phyloP scores from a whole-genome alignment of 2,113 vertebrate genomes.

The Trichechus manatus region DNA sequence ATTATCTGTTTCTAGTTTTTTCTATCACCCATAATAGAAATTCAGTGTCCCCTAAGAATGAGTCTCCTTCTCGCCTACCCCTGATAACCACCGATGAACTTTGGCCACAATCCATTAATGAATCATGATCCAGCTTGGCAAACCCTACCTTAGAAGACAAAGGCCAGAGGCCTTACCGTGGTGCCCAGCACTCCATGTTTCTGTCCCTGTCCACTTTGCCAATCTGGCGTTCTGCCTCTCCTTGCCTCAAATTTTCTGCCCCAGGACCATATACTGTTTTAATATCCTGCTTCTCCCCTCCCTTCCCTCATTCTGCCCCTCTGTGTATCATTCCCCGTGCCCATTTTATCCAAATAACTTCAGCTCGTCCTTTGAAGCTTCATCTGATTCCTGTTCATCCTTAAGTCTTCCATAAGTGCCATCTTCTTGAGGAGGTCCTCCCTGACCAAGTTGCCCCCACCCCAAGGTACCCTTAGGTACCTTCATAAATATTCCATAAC shows the following conservation, averaged over 20 bases:
- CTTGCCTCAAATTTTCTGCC: background rate
- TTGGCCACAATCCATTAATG: background rate
- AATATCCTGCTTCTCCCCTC: background rate
- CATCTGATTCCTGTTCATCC: background rate
- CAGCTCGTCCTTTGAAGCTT: background rate
- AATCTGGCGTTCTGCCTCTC: background rate
- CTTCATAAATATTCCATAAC: background rate
- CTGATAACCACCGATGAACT: background rate
- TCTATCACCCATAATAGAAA: background rate
- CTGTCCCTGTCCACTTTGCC: background rate
- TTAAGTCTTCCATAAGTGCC: background rate
- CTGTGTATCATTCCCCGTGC: background rate
- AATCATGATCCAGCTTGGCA: background rate
- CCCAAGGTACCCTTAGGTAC: background rate
- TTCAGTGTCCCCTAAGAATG: background rate
- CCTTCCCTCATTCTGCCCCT: background rate
- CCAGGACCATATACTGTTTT: background rate
- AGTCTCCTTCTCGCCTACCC: background rate
- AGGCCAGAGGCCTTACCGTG: background rate
- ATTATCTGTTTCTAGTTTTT: background rate
- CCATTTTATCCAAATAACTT: background rate
- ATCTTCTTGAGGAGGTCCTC: background rate
- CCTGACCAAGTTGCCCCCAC: background rate
- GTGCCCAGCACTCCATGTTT: background rate
- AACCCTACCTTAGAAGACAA: background rate